Percentiles rank a stretch among this genome's conserved stretches.
Evolutionary conservation across 2,888 invertebrate genomes (phyloP).

Genomic region (Graphium colonna): DNA sequence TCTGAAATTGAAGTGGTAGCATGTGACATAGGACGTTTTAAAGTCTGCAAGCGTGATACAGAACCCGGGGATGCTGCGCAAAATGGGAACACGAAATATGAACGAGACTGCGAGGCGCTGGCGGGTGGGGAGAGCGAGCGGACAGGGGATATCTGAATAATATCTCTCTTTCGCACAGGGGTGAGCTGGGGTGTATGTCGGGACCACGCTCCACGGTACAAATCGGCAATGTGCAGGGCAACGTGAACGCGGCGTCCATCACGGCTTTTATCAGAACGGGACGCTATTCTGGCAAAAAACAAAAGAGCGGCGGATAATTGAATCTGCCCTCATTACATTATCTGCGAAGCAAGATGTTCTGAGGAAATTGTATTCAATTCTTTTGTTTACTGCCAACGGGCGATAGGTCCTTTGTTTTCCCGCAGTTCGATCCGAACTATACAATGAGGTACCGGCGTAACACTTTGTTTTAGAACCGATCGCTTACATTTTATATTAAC

Average conservation of each 20-base stretch:
- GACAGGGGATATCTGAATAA: slow-evolving; percentile 77
- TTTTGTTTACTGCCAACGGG: slow-evolving; percentile 30
- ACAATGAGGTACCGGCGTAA: neutral
- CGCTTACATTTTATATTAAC: slow-evolving; percentile 1
- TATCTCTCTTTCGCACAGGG: slow-evolving; percentile 65
- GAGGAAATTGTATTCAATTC: slow-evolving; percentile 36
- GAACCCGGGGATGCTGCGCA: slow-evolving; percentile 81
- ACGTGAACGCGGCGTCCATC: slow-evolving; percentile 71
- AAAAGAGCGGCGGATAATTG: slow-evolving; percentile 68
- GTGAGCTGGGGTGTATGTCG: slow-evolving; percentile 64
- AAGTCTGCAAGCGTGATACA: slow-evolving; percentile 75
- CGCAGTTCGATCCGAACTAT: neutral
- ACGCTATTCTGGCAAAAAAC: slow-evolving; percentile 47
- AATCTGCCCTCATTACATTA: slow-evolving; percentile 72
- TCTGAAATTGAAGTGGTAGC: slow-evolving; percentile 31
- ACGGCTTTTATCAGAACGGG: slow-evolving; percentile 56
- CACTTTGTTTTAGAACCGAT: neutral
- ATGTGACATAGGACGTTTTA: slow-evolving; percentile 48
- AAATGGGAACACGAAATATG: slow-evolving; percentile 80
- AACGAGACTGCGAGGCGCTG: slow-evolving; percentile 80
- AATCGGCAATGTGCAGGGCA: slow-evolving; percentile 69
- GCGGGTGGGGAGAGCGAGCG: slow-evolving; percentile 72
- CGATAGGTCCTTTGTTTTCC: slow-evolving; percentile 27
- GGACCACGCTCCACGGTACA: slow-evolving; percentile 62
- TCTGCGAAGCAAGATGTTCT: slow-evolving; percentile 58